These are phyloP conservation scores for Mugil cephalus DNA, from an alignment of 2,113 vertebrate genomes.

Conservation along the genomic window DNA sequence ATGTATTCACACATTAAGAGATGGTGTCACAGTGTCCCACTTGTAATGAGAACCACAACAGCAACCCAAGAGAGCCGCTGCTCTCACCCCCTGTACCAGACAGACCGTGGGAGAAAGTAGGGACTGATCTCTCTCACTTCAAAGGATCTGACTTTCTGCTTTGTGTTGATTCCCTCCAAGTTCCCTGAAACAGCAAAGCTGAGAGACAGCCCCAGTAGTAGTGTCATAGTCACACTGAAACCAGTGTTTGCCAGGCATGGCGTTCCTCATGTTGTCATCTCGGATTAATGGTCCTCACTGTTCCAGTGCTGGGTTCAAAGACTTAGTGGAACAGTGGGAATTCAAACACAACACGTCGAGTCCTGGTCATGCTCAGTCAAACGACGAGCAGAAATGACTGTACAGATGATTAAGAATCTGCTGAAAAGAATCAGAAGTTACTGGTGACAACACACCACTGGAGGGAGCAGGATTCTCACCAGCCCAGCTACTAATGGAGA, in stretches of 20 bases:
- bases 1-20: conserved; percentile 3
- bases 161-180: background rate
- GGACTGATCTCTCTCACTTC: background rate
- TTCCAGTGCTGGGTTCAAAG: background rate
- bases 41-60: background rate
- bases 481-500: background rate
- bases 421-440: background rate
- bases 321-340: background rate
- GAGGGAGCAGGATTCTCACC: background rate
- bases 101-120: background rate
- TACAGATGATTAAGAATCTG: background rate
- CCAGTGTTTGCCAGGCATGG: background rate
- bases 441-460: background rate
- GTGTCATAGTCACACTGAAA: background rate
- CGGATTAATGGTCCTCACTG: background rate
- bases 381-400: background rate
- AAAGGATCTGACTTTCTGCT: conserved; percentile 5
- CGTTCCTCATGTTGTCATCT: background rate
- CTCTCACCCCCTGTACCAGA: background rate
- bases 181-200: background rate
- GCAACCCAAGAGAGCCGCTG: background rate
- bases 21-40: background rate
- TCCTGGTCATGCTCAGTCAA: background rate
- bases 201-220: background rate
- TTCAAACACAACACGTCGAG: background rate